Base-by-base conservation (phyloP, 2,797 vertebrate species). In the Saxicola maurus region DNA sequence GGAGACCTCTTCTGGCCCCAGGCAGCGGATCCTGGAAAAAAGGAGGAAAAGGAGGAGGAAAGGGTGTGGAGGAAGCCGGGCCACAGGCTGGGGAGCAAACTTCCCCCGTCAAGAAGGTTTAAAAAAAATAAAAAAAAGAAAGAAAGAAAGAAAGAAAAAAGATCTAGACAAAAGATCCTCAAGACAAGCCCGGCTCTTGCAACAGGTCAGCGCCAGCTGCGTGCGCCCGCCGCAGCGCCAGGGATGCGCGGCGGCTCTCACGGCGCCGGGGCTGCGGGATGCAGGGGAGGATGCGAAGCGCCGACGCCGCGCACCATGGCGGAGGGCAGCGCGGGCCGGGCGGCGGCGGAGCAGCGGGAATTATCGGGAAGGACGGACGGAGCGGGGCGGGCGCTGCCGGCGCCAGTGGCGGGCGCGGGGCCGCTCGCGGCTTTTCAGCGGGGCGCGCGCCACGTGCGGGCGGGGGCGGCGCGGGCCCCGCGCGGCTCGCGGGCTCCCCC, bases 391-490 rank as follows among this genome's bases (percentile, higher is more conserved):
- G 53, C 66, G 73, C 91, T 72, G 86, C 69, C 82, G 73, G 82
- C 81, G 46, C 87, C 37, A 94, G 62, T 80, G 92, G 30, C 82
- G 57, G 69, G 77, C 65, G 73, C 73, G 68, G 11, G 19, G 72
- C 73, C 35, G 82, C 79, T 77, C 66, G 45, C 82, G 67, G 74
- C 82, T 94, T 91, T 92, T 91, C 90, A 86, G 40, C 72, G 56
- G 52, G 78, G 86, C 83, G 81, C 86, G 55, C 66, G 80, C 83
- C 93, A 91, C 74, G 87, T 55, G 51, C 67, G 51, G 67, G 51
- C 67, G 67, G 67, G 66, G 66, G 38, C 37, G 66, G 66, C 12
- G 66, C 66, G 49, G 37, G 17, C 13, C 6, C 37, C 49, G 49
- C 23, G 66, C 23, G 49, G 49, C 30, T 91, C 72, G 37, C n/a